These are phyloP conservation scores for Musca domestica DNA, from an alignment of 1,140 invertebrate genomes.

Conservation along the genomic window DNA sequence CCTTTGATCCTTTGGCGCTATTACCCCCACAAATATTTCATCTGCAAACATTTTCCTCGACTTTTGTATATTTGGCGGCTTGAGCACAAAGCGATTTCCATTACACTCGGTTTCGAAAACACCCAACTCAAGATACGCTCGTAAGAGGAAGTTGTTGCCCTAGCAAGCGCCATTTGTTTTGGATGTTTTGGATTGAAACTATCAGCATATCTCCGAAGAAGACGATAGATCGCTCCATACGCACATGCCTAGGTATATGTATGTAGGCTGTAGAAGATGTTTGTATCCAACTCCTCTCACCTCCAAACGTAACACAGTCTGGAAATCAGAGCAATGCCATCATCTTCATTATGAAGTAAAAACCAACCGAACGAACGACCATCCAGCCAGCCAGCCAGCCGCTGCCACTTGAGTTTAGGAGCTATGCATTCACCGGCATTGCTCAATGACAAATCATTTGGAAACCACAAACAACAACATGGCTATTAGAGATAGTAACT, in stretches of 20 bases:
- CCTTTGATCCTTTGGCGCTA: constrained; percentile 27
- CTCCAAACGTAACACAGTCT: not conserved
- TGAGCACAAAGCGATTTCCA: not conserved
- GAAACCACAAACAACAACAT: too few species aligned
- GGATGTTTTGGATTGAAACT: too few species aligned
- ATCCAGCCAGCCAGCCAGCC: too few species aligned
- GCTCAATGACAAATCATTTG: too few species aligned
- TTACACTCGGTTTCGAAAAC: not conserved
- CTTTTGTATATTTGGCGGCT: not conserved
- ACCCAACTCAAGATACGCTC: not conserved
- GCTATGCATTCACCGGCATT: too few species aligned
- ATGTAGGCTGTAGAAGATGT: not conserved
- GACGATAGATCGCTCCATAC: not conserved
- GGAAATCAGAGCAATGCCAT: too few species aligned
- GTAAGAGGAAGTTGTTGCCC: not conserved
- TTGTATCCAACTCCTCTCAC: not conserved
- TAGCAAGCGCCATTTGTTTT: not conserved
- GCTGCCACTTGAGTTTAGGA: too few species aligned
- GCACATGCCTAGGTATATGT: not conserved
- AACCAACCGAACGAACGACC: too few species aligned
- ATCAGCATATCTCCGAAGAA: too few species aligned
- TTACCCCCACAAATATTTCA: not conserved
- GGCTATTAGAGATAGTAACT: too few species aligned
- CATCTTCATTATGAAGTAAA: too few species aligned
- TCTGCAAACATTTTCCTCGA: not conserved